Evolutionary conservation across 2,888 invertebrate species (phyloP).

Genomic region (Synergus gifuensis): DNA sequence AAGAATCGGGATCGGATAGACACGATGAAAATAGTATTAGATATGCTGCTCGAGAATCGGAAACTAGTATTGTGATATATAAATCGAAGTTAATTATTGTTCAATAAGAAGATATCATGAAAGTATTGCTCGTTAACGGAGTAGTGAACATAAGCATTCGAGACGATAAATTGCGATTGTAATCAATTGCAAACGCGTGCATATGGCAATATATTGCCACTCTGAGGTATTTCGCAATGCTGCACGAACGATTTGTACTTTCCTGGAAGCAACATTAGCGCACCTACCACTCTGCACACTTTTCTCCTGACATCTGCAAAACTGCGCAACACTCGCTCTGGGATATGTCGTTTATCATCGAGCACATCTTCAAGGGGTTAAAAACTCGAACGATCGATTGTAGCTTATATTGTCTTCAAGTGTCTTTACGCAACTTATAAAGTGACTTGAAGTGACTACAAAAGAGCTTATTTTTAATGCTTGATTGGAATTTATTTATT

Average conservation of each 20-base stretch:
- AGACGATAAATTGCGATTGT: conserved; percentile 8
- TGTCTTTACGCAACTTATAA: too few relatives aligned
- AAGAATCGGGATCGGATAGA: conserved; percentile 13
- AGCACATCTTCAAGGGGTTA: not conserved
- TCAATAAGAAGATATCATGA: conserved; percentile 3
- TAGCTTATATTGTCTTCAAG: too few relatives aligned
- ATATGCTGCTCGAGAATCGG: conserved; percentile 3
- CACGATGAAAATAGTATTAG: conserved; percentile 18
- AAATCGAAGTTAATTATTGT: conserved; percentile 16
- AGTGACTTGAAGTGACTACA: too few relatives aligned
- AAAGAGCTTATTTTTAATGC: too few relatives aligned
- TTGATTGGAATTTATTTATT: too few relatives aligned
- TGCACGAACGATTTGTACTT: conserved; percentile 28
- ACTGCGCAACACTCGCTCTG: not conserved
- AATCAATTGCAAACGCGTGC: conserved; percentile 7
- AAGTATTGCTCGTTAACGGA: conserved; percentile 1
- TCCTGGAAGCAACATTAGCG: conserved; percentile 11
- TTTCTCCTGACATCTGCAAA: conserved; percentile 30
- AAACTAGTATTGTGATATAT: conserved; percentile 30
- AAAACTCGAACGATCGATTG: too few relatives aligned
- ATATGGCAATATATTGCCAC: not conserved
- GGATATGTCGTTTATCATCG: not conserved
- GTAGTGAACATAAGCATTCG: not conserved
- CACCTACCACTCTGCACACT: not conserved
- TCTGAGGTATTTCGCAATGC: conserved; percentile 3